These are phyloP conservation scores for Leptarthrus brevirostris DNA, from an alignment of 2,888 invertebrate genomes.

Conservation along the genomic window DNA sequence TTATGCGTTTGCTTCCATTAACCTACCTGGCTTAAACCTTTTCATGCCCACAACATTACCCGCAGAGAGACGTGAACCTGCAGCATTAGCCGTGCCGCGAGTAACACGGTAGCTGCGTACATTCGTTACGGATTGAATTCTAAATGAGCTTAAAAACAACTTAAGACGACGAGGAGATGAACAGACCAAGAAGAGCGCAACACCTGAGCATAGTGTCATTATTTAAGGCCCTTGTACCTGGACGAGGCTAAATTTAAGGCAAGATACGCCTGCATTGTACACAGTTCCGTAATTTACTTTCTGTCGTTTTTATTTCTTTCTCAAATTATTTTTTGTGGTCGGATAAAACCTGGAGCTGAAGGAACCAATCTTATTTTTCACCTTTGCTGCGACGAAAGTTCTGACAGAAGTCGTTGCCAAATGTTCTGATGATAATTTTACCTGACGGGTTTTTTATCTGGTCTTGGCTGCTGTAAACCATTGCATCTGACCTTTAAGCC, in stretches of 20 bases:
- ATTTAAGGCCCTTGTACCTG: conserved; percentile 50
- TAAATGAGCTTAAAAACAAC: conserved; percentile 55
- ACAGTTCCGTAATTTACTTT: conserved; percentile 48
- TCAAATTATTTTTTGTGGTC: conserved; percentile 52
- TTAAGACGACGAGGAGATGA: conserved; percentile 48
- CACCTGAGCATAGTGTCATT: conserved; percentile 53
- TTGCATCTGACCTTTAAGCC: conserved; percentile 25
- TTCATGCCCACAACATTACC: not conserved
- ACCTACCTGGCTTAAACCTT: conserved; percentile 23
- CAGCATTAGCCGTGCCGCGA: conserved; percentile 39
- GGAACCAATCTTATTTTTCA: conserved; percentile 48
- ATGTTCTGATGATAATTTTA: conserved; percentile 19
- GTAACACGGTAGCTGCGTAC: conserved; percentile 55
- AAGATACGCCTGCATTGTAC: conserved; percentile 33
- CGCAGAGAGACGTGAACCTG: conserved; percentile 37
- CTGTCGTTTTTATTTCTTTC: conserved; percentile 41
- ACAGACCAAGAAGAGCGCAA: conserved; percentile 40
- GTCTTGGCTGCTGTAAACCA: conserved; percentile 4
- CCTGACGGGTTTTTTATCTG: conserved; percentile 5
- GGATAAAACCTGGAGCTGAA: conserved; percentile 17
- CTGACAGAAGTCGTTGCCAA: conserved; percentile 15
- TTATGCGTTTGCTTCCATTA: conserved; percentile 13
- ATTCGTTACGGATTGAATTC: conserved; percentile 56
- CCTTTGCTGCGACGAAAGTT: conserved; percentile 19
- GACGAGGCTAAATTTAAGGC: conserved; percentile 7